Base-by-base conservation (phyloP, 2,113 vertebrate species). In the Scolopax mira region DNA sequence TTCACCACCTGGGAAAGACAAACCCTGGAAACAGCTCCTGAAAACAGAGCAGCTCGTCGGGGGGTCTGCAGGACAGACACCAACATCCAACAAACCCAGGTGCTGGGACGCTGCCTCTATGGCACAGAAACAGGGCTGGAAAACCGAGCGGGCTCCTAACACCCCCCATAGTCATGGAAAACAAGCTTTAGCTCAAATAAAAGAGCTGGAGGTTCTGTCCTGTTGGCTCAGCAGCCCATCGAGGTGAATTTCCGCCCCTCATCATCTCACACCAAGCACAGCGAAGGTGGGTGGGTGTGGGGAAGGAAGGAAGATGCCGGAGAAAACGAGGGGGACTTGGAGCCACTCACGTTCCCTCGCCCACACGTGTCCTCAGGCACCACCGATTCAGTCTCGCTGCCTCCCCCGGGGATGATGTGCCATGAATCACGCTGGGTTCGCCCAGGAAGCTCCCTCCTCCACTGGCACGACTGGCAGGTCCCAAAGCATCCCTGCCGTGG, bases 181-280 rank as follows among this genome's bases (percentile, higher is more conserved):
- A 42, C 0, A 2, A 75, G 57, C 37, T 71, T 19, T 39, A 6
- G 79, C 70, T 60, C 69, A 15, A 17, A 8, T 2, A 7, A 23
- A 58, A 44, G 66, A 23, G 37, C 70, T 12, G 35, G 4, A 28
- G 51, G 31, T 11, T 39, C 31, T 6, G 24, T 12, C 33, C 60
- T 2, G 1, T 27, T 18, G 1, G 6, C 49, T 46, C 3, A 0
- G 82, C 39, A 67, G 3, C 51, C 18, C 19, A 0, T 0, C 1
- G 13, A 42, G 28, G 54, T 24, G 46, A 33, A 52, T 25, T 42
- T 13, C 16, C 5, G n/a, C 7, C 15, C 48, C 18, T 42, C 57
- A 14, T 2, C 60, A 27, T 5, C 58, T 44, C 54, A 11, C 28
- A 1, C 52, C 52, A 8, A n/a, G 70, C 42, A 2, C 41, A 27